A percentile compares a stretch with the other conserved stretches of the same genome.
These are phyloP conservation scores for Mycalesis mineus DNA, from an alignment of 2,888 invertebrate species.

Conservation along the genomic window DNA sequence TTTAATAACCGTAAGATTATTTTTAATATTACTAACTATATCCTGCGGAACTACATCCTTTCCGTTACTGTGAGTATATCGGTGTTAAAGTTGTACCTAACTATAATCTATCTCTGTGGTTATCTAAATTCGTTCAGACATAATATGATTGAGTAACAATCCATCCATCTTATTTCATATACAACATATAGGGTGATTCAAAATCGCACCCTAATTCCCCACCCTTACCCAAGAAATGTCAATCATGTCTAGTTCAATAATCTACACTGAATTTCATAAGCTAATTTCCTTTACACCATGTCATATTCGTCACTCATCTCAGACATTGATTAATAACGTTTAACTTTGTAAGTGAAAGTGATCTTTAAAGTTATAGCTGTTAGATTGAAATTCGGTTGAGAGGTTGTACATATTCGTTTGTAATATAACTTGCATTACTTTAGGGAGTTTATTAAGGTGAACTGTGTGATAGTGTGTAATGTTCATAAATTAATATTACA, in stretches of 20 bases:
- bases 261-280: conserved; percentile 38
- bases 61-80: too few species aligned
- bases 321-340: conserved; percentile 48
- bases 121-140: too few species aligned
- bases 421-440: not conserved
- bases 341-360: not conserved
- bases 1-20: too few species aligned
- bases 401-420: not conserved
- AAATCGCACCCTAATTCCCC: not conserved
- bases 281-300: conserved; percentile 41
- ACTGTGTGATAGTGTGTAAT: not conserved
- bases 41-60: too few species aligned
- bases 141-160: too few species aligned
- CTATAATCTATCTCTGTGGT: too few species aligned
- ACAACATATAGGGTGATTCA: not conserved
- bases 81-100: too few species aligned
- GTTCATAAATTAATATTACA: not conserved
- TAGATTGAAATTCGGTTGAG: not conserved
- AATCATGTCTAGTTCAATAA: conserved; percentile 21
- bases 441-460: conserved; percentile 6
- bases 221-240: conserved; percentile 10
- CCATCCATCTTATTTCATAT: not conserved
- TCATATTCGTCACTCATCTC: conserved; percentile 55
- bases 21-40: too few species aligned
- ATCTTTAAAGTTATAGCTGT: not conserved